Conservation (phyloP, 2,888 invertebrate genomes). For the Baccha elongata region DNA sequence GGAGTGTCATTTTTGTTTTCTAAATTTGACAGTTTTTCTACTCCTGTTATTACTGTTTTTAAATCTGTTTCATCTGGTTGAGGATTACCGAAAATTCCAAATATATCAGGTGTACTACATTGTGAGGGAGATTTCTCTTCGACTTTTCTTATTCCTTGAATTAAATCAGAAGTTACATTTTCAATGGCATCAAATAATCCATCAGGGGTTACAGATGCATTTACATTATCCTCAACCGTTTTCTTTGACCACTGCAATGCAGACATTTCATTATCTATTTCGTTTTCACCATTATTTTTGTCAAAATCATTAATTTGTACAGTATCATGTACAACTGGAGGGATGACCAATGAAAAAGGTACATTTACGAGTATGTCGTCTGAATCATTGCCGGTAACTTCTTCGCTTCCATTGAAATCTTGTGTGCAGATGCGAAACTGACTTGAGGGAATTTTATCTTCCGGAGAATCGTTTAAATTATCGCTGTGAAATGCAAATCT, state of each 20-base stretch:
- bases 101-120: slow-evolving; percentile 35
- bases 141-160: background rate
- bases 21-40: background rate
- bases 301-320: slow-evolving; percentile 31
- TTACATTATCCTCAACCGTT: background rate
- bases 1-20: background rate
- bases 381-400: slow-evolving; percentile 54
- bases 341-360: slow-evolving; percentile 47
- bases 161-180: slow-evolving; percentile 21
- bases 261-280: slow-evolving; percentile 49
- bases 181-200: background rate
- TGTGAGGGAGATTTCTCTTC: background rate
- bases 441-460: slow-evolving; percentile 55
- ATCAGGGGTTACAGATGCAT: slow-evolving; percentile 31
- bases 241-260: slow-evolving; percentile 35
- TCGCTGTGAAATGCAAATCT: slow-evolving; percentile 43
- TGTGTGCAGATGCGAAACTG: slow-evolving; percentile 76
- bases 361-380: slow-evolving; percentile 56
- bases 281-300: background rate
- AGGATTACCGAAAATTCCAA: background rate
- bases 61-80: background rate
- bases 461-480: slow-evolving; percentile 19
- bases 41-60: background rate
- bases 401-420: slow-evolving; percentile 75
- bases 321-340: slow-evolving; percentile 23